Percentiles rank a stretch among this genome's conserved stretches.
Evolutionary conservation across 1,140 invertebrate species (phyloP).

Genomic region (Fopius arisanus): DNA sequence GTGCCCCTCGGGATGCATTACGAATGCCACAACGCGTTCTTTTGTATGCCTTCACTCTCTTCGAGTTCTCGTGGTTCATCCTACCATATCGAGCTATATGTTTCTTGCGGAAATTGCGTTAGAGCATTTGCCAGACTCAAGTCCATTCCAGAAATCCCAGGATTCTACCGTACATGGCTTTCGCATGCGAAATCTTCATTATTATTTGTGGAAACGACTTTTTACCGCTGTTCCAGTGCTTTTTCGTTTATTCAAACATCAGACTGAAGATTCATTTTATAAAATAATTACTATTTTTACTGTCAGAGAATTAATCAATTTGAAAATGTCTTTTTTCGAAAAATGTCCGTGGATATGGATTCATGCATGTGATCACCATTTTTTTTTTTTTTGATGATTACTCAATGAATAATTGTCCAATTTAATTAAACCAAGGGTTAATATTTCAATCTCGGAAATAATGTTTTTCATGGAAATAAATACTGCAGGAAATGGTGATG

Average conservation of each 20-base stretch:
- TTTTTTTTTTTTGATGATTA: too few species aligned
- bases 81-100: conserved; percentile 1
- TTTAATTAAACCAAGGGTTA: too few species aligned
- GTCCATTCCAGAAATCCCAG: background rate
- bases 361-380: too few species aligned
- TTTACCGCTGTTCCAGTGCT: background rate
- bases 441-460: too few species aligned
- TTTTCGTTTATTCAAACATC: background rate
- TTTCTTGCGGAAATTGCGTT: conserved; percentile 14
- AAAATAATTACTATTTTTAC: too few species aligned
- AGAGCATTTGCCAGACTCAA: background rate
- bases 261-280: too few species aligned
- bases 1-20: background rate
- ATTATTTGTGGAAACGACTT: background rate
- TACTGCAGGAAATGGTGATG: conserved; percentile 33
- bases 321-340: too few species aligned
- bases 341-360: too few species aligned
- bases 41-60: conserved; percentile 4
- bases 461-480: too few species aligned
- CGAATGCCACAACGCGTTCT: conserved; percentile 10
- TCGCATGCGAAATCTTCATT: background rate
- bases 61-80: conserved; percentile 1
- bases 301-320: too few species aligned
- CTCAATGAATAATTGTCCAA: too few species aligned
- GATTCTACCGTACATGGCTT: conserved; percentile 2